Evolutionary conservation across 2,888 invertebrate species (phyloP), one percentile per base, ranked within the genome.

Genomic region (Hemithea aestivaria): DNA sequence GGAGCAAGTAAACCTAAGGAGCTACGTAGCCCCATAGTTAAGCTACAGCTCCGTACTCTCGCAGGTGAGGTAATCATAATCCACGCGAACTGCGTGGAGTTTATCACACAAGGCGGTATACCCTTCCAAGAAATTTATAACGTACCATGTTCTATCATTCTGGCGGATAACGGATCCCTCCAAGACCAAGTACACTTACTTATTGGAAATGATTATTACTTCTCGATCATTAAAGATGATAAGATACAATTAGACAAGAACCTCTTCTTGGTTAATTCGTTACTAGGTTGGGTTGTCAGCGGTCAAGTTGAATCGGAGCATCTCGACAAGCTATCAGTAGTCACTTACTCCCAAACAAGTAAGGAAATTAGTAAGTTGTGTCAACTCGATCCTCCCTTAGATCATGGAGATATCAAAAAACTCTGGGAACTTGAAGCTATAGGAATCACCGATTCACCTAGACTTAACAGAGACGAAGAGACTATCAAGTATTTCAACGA

Each of bases 341-440:
- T 55, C 0, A 53, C 51, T 2, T 53, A 49, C 30, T 44, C 35
- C 23, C 48, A 50, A 24, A 24, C 27, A 23, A 7, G 21, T 20
- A 20, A 6, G 6, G 28, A 21, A 6, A 1, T 20, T 8, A 7
- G 5, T 23, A 25, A 22, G 5, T 6, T 9, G n/a, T n/a, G n/a
- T n/a, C n/a, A 36, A 24, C 51, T 49, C 4, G 55, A 56, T 27
- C 34, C 37, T 7, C 50, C 50, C 1, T 21, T 53, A 5, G 36
- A 24, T 2, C 26, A 43, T 6, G n/a, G n/a, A n/a, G n/a, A n/a
- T n/a, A 20, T 53, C 1, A 44, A 39, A 10, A 3, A 6, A 0
- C 12, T 60, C 20, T 54, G 56, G 58, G 44, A 48, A 2, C 12
- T 60, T 2, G 54, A 60, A 38, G 16, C 45, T 0, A 56, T 58